Evolutionary conservation across 2,797 vertebrate genomes (phyloP).

Genomic region (Spinus olivaceus): DNA sequence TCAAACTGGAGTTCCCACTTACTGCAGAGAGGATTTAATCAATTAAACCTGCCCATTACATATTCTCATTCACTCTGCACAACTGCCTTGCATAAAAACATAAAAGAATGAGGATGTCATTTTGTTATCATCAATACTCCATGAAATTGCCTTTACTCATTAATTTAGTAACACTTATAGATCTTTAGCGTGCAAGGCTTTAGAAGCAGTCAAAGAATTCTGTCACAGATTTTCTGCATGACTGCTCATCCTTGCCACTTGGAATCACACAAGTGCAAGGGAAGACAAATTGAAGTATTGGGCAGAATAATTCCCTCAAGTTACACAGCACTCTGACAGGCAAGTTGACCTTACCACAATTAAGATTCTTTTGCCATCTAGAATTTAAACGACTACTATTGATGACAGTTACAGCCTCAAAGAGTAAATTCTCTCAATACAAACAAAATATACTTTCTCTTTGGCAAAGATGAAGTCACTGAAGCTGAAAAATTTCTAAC

Average conservation of each 20-base stretch:
- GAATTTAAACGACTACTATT: not conserved
- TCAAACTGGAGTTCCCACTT: not conserved
- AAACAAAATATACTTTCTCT: not conserved
- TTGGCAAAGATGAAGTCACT: not conserved
- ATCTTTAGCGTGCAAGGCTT: not conserved
- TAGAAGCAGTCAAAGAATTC: not conserved
- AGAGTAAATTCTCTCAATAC: not conserved
- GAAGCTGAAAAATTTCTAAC: not conserved
- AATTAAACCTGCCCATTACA: not conserved
- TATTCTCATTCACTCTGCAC: not conserved
- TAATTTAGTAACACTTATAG: not conserved
- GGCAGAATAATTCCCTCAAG: not conserved
- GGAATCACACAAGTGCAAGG: not conserved
- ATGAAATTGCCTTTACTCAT: not conserved
- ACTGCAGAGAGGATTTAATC: not conserved
- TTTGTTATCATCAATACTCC: not conserved
- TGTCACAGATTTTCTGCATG: not conserved
- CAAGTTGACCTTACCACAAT: not conserved
- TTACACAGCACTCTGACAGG: not conserved
- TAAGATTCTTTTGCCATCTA: not conserved
- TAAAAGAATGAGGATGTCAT: not conserved
- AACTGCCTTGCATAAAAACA: not conserved
- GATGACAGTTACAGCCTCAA: not conserved
- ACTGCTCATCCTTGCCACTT: not conserved
- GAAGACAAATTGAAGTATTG: not conserved